phyloP scores from a whole-genome alignment of 2,113 vertebrate genomes.

The Capreolus pygargus region DNA sequence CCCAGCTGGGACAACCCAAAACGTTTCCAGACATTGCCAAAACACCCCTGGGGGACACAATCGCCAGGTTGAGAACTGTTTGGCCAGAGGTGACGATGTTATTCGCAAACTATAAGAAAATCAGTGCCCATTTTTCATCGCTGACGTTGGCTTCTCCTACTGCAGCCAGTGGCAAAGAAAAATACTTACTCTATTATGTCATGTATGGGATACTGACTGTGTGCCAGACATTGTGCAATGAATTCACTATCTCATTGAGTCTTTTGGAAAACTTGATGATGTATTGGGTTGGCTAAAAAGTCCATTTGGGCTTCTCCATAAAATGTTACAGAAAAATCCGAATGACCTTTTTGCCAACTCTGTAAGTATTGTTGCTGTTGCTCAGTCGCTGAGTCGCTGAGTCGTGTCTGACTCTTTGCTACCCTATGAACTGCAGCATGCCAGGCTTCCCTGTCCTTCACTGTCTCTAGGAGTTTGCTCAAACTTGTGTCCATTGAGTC shows the following conservation, averaged over 20 bases:
- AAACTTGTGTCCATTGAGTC: background rate
- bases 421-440: background rate
- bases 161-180: background rate
- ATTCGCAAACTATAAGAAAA: background rate
- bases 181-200: background rate
- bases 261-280: background rate
- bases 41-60: rapidly evolving
- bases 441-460: background rate
- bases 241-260: background rate
- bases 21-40: background rate
- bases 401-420: background rate
- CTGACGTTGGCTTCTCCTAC: background rate
- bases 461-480: background rate
- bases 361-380: background rate
- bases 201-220: background rate
- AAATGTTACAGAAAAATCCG: background rate
- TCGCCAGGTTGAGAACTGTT: rapidly evolving
- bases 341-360: background rate
- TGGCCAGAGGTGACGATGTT: background rate
- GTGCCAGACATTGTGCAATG: background rate
- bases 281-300: background rate
- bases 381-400: background rate
- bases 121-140: background rate
- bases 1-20: background rate
- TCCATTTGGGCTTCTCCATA: background rate